phyloP scores from a whole-genome alignment of 1,140 invertebrate genomes.

The Lithobius niger region DNA sequence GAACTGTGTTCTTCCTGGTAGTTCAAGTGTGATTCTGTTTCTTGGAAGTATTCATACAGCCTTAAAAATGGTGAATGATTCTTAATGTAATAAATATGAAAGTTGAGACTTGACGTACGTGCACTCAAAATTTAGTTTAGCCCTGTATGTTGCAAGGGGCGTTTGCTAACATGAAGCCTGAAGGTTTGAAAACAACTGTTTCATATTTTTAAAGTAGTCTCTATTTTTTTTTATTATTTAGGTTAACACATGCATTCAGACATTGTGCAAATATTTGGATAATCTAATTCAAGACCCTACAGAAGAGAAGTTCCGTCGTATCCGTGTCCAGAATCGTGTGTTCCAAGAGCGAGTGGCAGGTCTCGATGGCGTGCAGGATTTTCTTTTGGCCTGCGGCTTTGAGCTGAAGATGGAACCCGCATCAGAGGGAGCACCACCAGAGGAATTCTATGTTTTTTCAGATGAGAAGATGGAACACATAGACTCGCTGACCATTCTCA shows the following conservation, averaged over 20 bases:
- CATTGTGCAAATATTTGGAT: constrained; percentile 74
- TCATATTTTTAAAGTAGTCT: background rate
- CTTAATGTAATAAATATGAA: too few species aligned
- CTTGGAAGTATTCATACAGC: too few species aligned
- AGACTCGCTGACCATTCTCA: constrained; percentile 40
- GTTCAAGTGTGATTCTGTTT: too few species aligned
- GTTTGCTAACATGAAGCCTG: too few species aligned
- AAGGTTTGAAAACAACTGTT: background rate
- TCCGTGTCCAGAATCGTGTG: constrained; percentile 65
- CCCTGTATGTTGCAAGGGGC: too few species aligned
- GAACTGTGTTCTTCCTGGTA: too few species aligned
- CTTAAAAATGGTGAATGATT: too few species aligned
- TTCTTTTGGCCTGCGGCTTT: constrained; percentile 74
- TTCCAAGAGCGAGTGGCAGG: constrained; percentile 64
- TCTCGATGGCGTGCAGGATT: constrained; percentile 64
- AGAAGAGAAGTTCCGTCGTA: constrained; percentile 82
- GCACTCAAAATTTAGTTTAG: too few species aligned
- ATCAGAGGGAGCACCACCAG: constrained; percentile 19
- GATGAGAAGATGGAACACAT: constrained; percentile 16
- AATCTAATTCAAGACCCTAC: constrained; percentile 73
- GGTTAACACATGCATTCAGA: constrained; percentile 67
- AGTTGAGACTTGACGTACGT: too few species aligned
- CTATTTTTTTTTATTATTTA: constrained; percentile 22
- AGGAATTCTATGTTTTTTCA: constrained; percentile 24
- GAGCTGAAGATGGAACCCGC: constrained; percentile 40